phyloP scores from a whole-genome alignment of 2,113 vertebrate species.

The Symphodus melops region DNA sequence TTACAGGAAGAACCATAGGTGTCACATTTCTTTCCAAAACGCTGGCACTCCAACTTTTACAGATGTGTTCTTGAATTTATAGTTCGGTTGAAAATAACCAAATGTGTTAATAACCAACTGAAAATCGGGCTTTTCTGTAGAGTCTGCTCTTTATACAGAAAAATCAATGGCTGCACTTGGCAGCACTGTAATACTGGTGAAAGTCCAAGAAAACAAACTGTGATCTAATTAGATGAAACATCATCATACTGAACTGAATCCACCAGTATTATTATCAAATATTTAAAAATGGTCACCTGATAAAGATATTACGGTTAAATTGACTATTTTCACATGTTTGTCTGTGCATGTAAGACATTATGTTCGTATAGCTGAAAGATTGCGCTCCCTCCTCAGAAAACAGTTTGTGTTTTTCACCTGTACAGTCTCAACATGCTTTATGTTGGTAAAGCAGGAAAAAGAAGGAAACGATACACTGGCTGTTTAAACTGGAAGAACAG shows the following conservation, averaged over 20 bases:
- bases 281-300: background rate
- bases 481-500: background rate
- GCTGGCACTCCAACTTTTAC: background rate
- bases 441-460: background rate
- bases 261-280: background rate
- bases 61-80: too few species aligned
- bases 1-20: background rate
- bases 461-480: background rate
- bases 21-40: background rate
- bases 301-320: background rate
- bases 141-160: constrained; percentile 10
- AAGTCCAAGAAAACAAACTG: constrained; percentile 9
- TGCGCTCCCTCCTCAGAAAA: too few species aligned
- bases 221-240: background rate
- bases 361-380: background rate
- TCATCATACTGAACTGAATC: background rate
- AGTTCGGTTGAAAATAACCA: background rate
- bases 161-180: constrained; percentile 9
- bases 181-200: constrained; percentile 1
- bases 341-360: background rate
- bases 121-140: background rate
- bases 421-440: background rate
- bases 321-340: background rate
- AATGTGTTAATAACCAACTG: background rate
- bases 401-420: too few species aligned